Percentiles rank a stretch among this genome's conserved stretches.
Conservation (phyloP, 53 echinoderm and acorn worm species). For the Echinometra lucunter region DNA sequence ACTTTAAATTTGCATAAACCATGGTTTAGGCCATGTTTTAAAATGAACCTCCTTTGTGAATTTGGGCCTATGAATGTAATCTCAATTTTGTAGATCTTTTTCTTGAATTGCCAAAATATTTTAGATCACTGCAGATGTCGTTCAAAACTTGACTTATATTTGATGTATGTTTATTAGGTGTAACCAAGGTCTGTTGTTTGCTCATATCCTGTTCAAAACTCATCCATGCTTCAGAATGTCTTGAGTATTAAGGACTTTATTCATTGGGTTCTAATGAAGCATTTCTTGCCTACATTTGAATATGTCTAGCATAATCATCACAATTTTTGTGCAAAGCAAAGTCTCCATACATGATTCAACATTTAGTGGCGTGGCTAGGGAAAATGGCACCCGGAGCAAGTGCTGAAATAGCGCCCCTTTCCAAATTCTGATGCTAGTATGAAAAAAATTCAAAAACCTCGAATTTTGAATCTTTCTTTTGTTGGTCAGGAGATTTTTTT, state of each 20-base stretch:
- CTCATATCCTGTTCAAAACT: neutral
- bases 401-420: too few relatives aligned
- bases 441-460: too few relatives aligned
- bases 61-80: neutral
- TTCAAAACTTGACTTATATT: neutral
- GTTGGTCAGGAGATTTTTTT: too few relatives aligned
- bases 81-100: neutral
- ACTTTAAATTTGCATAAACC: too few relatives aligned
- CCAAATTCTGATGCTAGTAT: too few relatives aligned
- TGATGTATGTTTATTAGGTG: neutral
- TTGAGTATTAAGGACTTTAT: neutral
- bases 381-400: too few relatives aligned
- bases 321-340: neutral
- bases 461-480: too few relatives aligned
- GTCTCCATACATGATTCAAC: neutral
- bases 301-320: neutral
- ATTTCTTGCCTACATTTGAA: neutral
- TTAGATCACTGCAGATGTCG: neutral
- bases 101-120: neutral
- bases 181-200: neutral
- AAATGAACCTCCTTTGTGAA: too few relatives aligned
- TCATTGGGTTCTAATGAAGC: neutral
- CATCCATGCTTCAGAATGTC: neutral
- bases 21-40: too few relatives aligned
- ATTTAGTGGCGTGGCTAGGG: too few relatives aligned